Evolutionary conservation across 2,113 vertebrate genomes (phyloP), one percentile per base, ranked within the genome.

Genomic region (Colossoma macropomum): DNA sequence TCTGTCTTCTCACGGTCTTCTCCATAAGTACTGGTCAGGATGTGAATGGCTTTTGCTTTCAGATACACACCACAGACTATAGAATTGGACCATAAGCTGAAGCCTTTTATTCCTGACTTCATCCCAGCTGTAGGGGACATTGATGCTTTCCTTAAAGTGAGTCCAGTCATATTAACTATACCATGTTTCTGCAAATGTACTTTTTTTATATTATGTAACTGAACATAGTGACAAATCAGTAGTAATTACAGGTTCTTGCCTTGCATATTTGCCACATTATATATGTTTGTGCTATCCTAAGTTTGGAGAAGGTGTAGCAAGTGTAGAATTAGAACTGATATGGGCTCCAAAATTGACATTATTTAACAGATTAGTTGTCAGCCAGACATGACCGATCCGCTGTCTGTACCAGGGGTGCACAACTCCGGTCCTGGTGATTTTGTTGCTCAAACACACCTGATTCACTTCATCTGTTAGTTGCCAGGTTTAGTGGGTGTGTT

Each of bases 61-160:
- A 99, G 97, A 63, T 99, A 99, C 87, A 94, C 94, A 15, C 96
- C 97, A 27, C 96, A 97, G 89, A 45, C 91, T 8, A 87, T 96
- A 4, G 96, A 97, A 62, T 91, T 99, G 50, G 96, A 99, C 2
- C 95, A 97, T 92, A 98, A 96, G 75, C 93, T 99, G 87, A 98
- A 96, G 85, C 97, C 97, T 2, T 99, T 99, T 89, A 99, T 99
- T 81, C 98, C 98, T 4, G 97, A 98, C 89, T 98, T 97, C 84
- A 98, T 99, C 89, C 98, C 98, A 0, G 97, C 97, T 0, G 97
- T 99, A 9, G 98, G 98, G 21, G 98, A 99, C 91, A 99, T 98
- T 0, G 98, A 99, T 10, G 97, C 97, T 0, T 99, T 99, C 89
- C 93, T 99, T 9, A 99, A 99, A 96, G 98, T 98, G 87, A 3